phyloP scores from a whole-genome alignment of 2,797 vertebrate species.

The Rhynchotus rufescens region DNA sequence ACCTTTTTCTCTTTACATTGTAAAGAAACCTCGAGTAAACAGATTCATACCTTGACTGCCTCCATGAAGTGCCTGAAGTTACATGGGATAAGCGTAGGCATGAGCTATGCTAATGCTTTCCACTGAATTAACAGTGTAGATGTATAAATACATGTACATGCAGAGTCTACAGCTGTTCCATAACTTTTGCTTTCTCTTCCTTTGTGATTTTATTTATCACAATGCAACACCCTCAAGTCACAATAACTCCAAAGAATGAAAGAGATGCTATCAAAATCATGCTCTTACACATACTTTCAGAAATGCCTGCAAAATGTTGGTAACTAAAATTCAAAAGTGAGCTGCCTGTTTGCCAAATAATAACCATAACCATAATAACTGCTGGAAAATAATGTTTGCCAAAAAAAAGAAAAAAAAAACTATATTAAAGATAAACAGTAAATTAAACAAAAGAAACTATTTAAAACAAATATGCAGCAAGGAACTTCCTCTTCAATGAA shows the following conservation, averaged over 20 bases:
- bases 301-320: slow-evolving; percentile 8
- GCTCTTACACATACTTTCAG: not conserved
- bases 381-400: not conserved
- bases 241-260: not conserved
- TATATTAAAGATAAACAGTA: not conserved
- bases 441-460: not conserved
- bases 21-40: not conserved
- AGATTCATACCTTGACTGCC: not conserved
- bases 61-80: not conserved
- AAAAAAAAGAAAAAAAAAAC: not conserved
- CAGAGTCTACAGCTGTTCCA: not conserved
- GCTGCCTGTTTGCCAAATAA: slow-evolving; percentile 10
- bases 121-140: not conserved
- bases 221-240: not conserved
- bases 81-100: not conserved
- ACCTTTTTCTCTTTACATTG: not conserved
- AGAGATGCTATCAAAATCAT: not conserved
- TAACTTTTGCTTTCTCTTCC: not conserved
- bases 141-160: not conserved
- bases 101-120: not conserved
- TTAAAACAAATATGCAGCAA: not conserved
- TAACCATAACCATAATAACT: too few relatives aligned
- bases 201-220: not conserved
- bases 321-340: slow-evolving; percentile 22
- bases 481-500: not conserved